phyloP scores from a whole-genome alignment of 2,888 invertebrate species.

The Eurytoma adleriae region DNA sequence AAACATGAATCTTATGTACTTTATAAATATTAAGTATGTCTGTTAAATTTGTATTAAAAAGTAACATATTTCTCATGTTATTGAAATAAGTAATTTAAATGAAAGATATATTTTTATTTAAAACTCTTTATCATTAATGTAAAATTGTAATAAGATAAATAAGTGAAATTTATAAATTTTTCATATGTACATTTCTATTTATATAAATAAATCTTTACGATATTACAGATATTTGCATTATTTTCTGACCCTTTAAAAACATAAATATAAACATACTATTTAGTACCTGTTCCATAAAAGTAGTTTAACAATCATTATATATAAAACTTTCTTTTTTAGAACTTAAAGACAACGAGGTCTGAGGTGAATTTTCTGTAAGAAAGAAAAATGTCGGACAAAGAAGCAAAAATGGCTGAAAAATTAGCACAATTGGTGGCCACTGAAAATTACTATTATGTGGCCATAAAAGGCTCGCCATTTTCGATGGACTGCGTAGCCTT shows the following conservation, averaged over 20 bases:
- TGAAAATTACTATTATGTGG: constrained; percentile 84
- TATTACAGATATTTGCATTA: constrained; percentile 1
- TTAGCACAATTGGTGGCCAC: constrained; percentile 72
- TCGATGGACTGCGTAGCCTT: constrained; percentile 86
- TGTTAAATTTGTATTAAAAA: too few species aligned
- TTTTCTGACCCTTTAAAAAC: constrained; percentile 17
- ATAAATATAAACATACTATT: not conserved
- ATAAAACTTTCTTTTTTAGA: constrained; percentile 65
- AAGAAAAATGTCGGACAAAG: constrained; percentile 46
- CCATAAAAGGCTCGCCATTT: constrained; percentile 88
- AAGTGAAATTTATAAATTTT: constrained; percentile 22
- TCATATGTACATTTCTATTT: constrained; percentile 17
- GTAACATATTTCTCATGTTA: too few species aligned
- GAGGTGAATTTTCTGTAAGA: constrained; percentile 56
- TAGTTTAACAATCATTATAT: not conserved
- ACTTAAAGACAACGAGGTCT: constrained; percentile 70
- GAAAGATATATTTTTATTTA: not conserved
- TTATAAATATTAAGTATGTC: not conserved
- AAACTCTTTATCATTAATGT: not conserved
- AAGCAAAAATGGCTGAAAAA: constrained; percentile 64
- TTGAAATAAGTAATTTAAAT: not conserved
- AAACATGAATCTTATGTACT: not conserved
- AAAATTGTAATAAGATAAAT: not conserved
- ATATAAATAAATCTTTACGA: constrained; percentile 29
- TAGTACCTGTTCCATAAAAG: constrained; percentile 3